These are phyloP conservation scores for Drosophila guanche DNA, from an alignment of 1,140 invertebrate genomes.

Conservation along the genomic window DNA sequence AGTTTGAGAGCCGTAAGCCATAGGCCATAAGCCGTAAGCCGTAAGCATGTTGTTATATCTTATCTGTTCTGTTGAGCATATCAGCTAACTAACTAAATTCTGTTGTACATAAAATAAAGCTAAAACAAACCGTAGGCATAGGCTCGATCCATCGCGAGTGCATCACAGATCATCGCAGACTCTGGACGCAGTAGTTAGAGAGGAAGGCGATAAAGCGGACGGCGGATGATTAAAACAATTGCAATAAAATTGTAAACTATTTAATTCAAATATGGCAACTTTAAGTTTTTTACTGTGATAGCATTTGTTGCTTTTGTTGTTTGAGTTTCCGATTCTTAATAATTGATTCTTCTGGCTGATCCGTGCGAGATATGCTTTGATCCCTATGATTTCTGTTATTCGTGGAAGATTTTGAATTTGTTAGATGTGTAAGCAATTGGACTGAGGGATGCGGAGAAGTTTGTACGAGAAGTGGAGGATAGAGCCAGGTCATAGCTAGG, in stretches of 20 bases:
- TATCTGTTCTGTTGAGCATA: constrained; percentile 64
- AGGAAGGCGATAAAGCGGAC: constrained; percentile 9
- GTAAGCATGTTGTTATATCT: constrained; percentile 62
- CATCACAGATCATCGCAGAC: constrained; percentile 50
- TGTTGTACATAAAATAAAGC: constrained; percentile 67
- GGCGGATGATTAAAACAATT: constrained; percentile 35
- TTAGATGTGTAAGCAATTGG: constrained; percentile 76
- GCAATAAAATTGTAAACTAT: constrained; percentile 57
- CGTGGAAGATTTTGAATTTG: constrained; percentile 65
- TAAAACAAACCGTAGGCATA: constrained; percentile 31
- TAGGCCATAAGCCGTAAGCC: constrained; percentile 38
- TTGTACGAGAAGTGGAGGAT: constrained; percentile 14
- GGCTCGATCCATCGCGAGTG: constrained; percentile 21
- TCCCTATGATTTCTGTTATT: constrained; percentile 42
- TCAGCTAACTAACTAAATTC: constrained; percentile 21
- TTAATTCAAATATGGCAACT: constrained; percentile 64
- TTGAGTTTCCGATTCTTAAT: constrained; percentile 27
- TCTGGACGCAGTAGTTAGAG: constrained; percentile 19
- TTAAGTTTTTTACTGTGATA: constrained; percentile 82
- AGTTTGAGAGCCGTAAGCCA: constrained; percentile 60
- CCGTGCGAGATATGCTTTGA: constrained; percentile 10
- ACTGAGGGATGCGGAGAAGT: constrained; percentile 49
- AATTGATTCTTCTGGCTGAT: constrained; percentile 18
- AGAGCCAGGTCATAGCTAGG: constrained; percentile 10
- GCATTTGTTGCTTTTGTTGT: constrained; percentile 71